Evolutionary conservation across 2,113 vertebrate species (phyloP).

Genomic region (Motacilla alba): DNA sequence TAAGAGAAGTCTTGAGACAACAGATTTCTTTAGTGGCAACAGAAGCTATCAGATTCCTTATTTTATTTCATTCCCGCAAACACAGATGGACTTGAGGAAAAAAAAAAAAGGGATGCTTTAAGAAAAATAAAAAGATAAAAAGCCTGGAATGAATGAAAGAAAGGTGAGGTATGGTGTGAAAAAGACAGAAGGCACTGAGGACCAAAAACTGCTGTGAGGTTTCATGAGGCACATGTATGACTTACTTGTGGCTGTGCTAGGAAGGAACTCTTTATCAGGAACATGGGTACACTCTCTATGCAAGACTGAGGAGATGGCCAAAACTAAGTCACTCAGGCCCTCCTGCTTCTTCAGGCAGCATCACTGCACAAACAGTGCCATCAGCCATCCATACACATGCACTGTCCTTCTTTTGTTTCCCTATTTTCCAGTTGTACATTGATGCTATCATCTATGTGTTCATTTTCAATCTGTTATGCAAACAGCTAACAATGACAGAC

Average conservation of each 20-base stretch:
- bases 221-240: not conserved
- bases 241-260: not conserved
- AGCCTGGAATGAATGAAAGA: not conserved
- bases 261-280: not conserved
- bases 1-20: not conserved
- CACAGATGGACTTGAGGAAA: not conserved
- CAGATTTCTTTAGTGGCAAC: not conserved
- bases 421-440: not conserved
- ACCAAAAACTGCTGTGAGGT: not conserved
- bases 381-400: not conserved
- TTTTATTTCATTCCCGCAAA: not conserved
- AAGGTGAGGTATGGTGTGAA: not conserved
- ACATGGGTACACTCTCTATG: rapidly evolving
- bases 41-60: not conserved
- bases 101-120: not conserved
- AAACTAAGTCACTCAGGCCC: not conserved
- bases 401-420: not conserved
- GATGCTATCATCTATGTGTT: not conserved
- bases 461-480: not conserved
- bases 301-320: not conserved
- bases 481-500: not conserved
- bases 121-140: not conserved
- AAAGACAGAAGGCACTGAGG: not conserved
- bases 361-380: not conserved
- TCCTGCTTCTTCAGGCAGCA: not conserved